Base-by-base conservation (phyloP, 2,797 vertebrate species). In the Macropus fuliginosus region DNA sequence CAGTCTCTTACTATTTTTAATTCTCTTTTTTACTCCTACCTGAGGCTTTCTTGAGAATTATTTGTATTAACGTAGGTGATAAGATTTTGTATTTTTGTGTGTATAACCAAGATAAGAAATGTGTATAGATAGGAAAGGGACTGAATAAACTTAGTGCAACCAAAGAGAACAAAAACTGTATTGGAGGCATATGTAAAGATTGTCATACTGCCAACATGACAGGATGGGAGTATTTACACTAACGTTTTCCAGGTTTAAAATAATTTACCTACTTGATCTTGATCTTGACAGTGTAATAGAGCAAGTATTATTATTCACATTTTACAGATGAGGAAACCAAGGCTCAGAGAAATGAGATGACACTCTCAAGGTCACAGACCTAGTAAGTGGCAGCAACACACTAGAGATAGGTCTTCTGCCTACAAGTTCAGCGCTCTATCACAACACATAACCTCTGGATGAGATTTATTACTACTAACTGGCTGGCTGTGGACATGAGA, bases 51-150 rank as follows among this genome's bases (percentile, higher is more conserved):
- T 50, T 55, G n/a, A 29, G 0, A 5, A 31, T 55, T 34, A 59
- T 55, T 52, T 13, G 93, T 57, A 94, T 93, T 57, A 94, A 54
- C 57, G 94, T 92, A 96, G 94, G 93, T 92, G 95, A 92, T 94
- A 92, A 52, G 90, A 94, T 95, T 97, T 97, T 96, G 94, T 54
- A n/a, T 95, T 98, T 97, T 95, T n/a, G 0, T 29, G 12, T 87
- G 93, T 96, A 94, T 90, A 91, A 92, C 91, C 54, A 27, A 46
- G 24, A 91, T 50, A 57, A 21, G 40, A 14, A 96, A 59, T 56
- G 1, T 50, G 21, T 13, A 95, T 94, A 94, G 28, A 87, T 57
- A 91, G 11, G 91, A 93, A 91, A 12, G 18, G 90, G 5, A 74
- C 27, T 90, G 91, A n/a, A 31, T 57, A 40, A 90, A 28, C 54